Percentiles rank a stretch among this genome's conserved stretches.
Evolutionary conservation across 2,113 vertebrate species (phyloP).

Genomic region (Pedionomus torquatus): DNA sequence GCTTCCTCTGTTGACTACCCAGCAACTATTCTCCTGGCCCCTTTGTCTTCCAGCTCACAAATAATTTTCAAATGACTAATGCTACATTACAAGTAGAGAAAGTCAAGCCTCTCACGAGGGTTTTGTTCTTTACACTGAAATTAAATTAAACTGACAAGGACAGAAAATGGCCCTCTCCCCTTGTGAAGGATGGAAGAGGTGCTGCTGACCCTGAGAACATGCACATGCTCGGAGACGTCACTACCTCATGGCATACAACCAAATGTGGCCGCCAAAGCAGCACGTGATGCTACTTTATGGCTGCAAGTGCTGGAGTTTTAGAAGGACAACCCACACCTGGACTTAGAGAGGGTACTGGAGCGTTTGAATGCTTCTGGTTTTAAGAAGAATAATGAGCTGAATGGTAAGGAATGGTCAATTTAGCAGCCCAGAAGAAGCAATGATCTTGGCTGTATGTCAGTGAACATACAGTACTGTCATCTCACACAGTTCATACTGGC

Average conservation of each 20-base stretch:
- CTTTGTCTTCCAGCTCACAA: background rate
- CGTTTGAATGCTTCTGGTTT: background rate
- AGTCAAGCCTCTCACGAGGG: background rate
- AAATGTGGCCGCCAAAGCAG: background rate
- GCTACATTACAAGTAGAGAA: background rate
- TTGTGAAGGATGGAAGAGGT: background rate
- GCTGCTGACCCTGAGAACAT: accelerated
- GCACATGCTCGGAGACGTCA: background rate
- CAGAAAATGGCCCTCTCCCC: background rate
- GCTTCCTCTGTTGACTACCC: background rate
- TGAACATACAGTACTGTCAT: background rate
- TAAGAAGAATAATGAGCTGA: background rate
- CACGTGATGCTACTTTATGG: background rate
- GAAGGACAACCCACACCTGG: background rate
- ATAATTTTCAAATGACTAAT: background rate
- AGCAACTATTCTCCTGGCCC: background rate
- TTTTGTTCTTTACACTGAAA: background rate
- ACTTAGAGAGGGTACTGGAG: background rate
- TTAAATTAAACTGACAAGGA: background rate
- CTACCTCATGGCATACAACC: background rate
- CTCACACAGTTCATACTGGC: background rate
- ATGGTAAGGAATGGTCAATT: background rate
- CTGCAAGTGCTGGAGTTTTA: background rate
- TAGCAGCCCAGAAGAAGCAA: background rate
- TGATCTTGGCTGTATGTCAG: accelerated